phyloP scores from a whole-genome alignment of 2,888 invertebrate species.

The Margaritifera margaritifera region DNA sequence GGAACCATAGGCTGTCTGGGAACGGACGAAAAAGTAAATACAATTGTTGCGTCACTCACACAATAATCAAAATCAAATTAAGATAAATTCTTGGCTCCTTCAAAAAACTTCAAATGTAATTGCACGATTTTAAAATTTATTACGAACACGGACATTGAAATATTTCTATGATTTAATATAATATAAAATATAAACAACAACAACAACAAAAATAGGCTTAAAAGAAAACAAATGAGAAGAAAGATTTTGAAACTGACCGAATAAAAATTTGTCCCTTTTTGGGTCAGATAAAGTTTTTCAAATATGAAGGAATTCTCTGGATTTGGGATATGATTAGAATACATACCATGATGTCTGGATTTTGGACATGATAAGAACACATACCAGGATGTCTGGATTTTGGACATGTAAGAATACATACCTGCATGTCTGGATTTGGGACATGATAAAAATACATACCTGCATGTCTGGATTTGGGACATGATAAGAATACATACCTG shows the following conservation, averaged over 20 bases:
- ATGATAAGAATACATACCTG: slow-evolving; percentile 1
- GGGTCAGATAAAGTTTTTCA: too few species aligned
- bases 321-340: neutral
- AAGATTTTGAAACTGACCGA: too few species aligned
- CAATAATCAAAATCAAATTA: neutral
- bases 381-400: slow-evolving; percentile 4
- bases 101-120: too few species aligned
- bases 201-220: too few species aligned
- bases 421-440: neutral
- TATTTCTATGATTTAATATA: too few species aligned
- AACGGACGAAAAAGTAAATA: neutral
- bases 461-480: neutral
- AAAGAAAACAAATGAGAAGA: too few species aligned
- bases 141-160: too few species aligned
- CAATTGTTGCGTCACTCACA: neutral
- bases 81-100: too few species aligned
- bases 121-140: too few species aligned
- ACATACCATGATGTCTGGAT: slow-evolving; percentile 4
- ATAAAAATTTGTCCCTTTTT: too few species aligned
- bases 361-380: neutral
- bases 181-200: too few species aligned
- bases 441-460: neutral
- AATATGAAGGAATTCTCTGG: too few species aligned
- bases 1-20: slow-evolving; percentile 13
- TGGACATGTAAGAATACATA: neutral